A percentile compares a stretch with the other conserved stretches of the same genome.
Evolutionary conservation across 2,113 vertebrate genomes (phyloP).

Genomic region (Odontophorus gujanensis): DNA sequence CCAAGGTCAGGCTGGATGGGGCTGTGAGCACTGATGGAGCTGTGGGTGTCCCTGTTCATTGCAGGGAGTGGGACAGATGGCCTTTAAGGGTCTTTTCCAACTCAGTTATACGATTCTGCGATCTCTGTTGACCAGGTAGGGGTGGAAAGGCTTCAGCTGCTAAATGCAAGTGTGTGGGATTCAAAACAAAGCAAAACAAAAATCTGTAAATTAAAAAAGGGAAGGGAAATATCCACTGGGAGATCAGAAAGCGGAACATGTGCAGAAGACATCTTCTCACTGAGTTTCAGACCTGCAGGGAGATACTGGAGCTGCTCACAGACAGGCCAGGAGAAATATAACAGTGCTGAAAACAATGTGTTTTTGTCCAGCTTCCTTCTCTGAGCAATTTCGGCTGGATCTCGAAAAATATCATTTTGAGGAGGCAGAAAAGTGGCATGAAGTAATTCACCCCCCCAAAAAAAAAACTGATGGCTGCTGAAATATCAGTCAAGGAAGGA

Average conservation of each 20-base stretch:
- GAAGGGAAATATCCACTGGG: background rate
- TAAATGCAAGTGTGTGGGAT: constrained; percentile 2
- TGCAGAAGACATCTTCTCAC: background rate
- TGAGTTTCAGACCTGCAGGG: background rate
- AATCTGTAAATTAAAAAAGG: background rate
- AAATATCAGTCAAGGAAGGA: constrained; percentile 24
- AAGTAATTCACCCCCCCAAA: background rate
- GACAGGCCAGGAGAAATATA: constrained; percentile 44
- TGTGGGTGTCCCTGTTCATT: no score
- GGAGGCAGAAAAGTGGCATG: constrained; percentile 44
- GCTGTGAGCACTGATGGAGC: no score
- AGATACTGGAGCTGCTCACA: background rate
- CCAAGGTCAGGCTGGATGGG: no score
- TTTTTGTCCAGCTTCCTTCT: constrained; percentile 52
- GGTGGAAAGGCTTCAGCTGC: background rate
- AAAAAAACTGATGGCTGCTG: background rate
- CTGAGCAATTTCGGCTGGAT: constrained; percentile 31
- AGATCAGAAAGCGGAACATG: background rate
- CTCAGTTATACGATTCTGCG: background rate
- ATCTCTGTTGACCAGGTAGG: background rate
- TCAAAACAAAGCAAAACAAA: background rate
- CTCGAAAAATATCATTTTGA: constrained; percentile 53
- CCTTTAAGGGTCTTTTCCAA: background rate
- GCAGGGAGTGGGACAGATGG: background rate
- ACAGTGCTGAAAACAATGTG: constrained; percentile 42